Evolutionary conservation across 2,113 vertebrate species (phyloP).

Genomic region (Eptatretus burgeri): DNA sequence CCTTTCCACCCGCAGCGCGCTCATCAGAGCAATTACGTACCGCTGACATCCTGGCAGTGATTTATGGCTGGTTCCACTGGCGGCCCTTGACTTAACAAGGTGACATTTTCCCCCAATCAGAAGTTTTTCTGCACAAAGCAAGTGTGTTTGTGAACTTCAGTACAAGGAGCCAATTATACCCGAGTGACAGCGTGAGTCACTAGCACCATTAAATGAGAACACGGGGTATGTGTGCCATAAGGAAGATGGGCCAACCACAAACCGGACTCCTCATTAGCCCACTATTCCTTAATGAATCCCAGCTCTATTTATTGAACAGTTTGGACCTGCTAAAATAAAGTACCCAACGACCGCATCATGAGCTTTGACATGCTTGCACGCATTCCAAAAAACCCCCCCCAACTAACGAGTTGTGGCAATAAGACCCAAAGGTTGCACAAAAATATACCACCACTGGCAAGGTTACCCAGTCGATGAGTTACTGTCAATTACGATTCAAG

Average conservation of each 20-base stretch:
- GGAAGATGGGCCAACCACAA: not conserved
- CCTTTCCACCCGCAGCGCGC: conserved; percentile 2
- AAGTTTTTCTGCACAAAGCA: conserved; percentile 5
- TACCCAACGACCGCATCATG: too few relatives aligned
- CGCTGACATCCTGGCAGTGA: conserved; percentile 7
- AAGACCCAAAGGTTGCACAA: too few relatives aligned
- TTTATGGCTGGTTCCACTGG: conserved; percentile 6
- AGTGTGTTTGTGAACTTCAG: conserved; percentile 6
- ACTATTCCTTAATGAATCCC: not conserved
- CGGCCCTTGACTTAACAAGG: conserved; percentile 5
- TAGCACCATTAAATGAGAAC: conserved; percentile 2
- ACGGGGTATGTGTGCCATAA: not conserved
- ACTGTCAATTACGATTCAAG: too few relatives aligned
- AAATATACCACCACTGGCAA: too few relatives aligned
- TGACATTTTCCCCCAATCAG: conserved; percentile 6
- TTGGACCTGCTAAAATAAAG: too few relatives aligned
- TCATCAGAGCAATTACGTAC: conserved; percentile 6
- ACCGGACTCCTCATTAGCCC: conserved; percentile 3
- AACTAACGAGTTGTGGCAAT: too few relatives aligned
- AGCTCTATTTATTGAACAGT: too few relatives aligned
- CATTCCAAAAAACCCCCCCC: too few relatives aligned
- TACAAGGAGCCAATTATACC: conserved; percentile 7
- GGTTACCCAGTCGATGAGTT: too few relatives aligned
- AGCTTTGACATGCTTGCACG: too few relatives aligned
- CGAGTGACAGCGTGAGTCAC: conserved; percentile 2